Evolutionary conservation across 2,797 vertebrate genomes (phyloP).

Genomic region (Spondyliosoma cantharus): DNA sequence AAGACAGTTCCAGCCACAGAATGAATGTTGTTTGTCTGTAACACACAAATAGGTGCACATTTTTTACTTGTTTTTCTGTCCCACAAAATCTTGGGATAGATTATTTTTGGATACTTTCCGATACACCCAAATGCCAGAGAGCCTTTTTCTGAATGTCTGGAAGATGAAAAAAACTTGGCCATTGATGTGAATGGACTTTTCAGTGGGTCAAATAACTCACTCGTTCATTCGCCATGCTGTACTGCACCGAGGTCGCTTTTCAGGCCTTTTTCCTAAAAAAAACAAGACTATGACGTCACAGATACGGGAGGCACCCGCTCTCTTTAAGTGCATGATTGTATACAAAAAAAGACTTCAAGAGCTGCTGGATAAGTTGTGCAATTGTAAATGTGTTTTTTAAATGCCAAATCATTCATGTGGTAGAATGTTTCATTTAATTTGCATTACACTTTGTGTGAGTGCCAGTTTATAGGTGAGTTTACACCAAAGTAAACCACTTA

Average conservation of each 20-base stretch:
- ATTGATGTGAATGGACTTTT: constrained; percentile 46
- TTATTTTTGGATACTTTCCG: constrained; percentile 42
- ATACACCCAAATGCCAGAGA: constrained; percentile 24
- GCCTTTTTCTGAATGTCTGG: constrained; percentile 24
- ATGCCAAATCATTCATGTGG: constrained; percentile 1
- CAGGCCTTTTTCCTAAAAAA: constrained; percentile 43
- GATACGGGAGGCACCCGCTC: constrained; percentile 30
- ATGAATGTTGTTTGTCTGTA: constrained; percentile 41
- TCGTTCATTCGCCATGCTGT: constrained; percentile 26
- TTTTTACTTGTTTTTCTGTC: constrained; percentile 35
- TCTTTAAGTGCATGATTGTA: constrained; percentile 20
- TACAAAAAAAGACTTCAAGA: constrained; percentile 3
- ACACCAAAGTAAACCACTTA: not conserved
- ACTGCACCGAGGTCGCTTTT: constrained; percentile 34
- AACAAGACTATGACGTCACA: constrained; percentile 29
- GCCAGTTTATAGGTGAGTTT: not conserved
- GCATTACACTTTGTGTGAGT: constrained; percentile 12
- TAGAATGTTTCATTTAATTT: constrained; percentile 8
- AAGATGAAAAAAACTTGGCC: constrained; percentile 43
- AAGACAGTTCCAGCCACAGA: constrained; percentile 36
- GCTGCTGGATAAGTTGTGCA: constrained; percentile 9
- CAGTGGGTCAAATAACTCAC: constrained; percentile 26
- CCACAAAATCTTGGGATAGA: constrained; percentile 35
- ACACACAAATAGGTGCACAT: constrained; percentile 38
- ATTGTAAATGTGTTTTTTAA: not conserved